These are phyloP conservation scores for Ctenicera cuprea DNA, from an alignment of 2,888 invertebrate species.

Conservation along the genomic window DNA sequence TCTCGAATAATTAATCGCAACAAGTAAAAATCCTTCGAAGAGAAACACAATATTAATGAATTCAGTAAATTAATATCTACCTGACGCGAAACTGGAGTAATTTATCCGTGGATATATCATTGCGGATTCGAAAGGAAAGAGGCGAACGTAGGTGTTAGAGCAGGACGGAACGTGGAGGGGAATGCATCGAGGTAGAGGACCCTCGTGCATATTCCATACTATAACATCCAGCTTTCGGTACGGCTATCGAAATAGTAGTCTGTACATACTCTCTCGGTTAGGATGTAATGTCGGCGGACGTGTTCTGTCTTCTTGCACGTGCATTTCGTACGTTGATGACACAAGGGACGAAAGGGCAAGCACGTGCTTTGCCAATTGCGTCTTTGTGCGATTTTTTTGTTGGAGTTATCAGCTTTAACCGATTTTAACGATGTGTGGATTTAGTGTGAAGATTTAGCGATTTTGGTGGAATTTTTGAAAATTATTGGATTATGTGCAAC, in stretches of 20 bases:
- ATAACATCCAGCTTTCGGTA: slow-evolving; percentile 39
- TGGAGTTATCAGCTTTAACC: slow-evolving; percentile 16
- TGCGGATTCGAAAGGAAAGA: slow-evolving; percentile 8
- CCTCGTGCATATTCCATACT: slow-evolving; percentile 42
- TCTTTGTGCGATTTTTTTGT: too few relatives aligned
- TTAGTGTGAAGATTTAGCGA: not conserved
- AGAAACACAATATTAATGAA: slow-evolving; percentile 21
- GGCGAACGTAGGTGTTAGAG: slow-evolving; percentile 32
- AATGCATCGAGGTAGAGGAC: slow-evolving; percentile 43
- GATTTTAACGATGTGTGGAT: not conserved
- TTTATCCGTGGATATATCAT: slow-evolving; percentile 12
- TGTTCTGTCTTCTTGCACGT: slow-evolving; percentile 43
- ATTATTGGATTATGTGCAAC: not conserved
- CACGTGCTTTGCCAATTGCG: slow-evolving; percentile 45
- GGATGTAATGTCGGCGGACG: slow-evolving; percentile 37
- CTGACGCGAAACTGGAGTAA: slow-evolving; percentile 33
- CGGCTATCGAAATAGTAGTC: slow-evolving; percentile 38
- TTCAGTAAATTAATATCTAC: slow-evolving; percentile 30
- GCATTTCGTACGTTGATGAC: slow-evolving; percentile 49
- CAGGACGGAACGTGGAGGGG: slow-evolving; percentile 41
- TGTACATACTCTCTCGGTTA: slow-evolving; percentile 23
- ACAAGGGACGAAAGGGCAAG: slow-evolving; percentile 45
- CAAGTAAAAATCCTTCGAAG: not conserved
- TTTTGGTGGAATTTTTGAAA: not conserved
- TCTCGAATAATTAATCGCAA: slow-evolving; percentile 20